Percentiles rank a stretch among this genome's conserved stretches.
Evolutionary conservation across 1,140 invertebrate species (phyloP).

Genomic region (Penaeus chinensis): DNA sequence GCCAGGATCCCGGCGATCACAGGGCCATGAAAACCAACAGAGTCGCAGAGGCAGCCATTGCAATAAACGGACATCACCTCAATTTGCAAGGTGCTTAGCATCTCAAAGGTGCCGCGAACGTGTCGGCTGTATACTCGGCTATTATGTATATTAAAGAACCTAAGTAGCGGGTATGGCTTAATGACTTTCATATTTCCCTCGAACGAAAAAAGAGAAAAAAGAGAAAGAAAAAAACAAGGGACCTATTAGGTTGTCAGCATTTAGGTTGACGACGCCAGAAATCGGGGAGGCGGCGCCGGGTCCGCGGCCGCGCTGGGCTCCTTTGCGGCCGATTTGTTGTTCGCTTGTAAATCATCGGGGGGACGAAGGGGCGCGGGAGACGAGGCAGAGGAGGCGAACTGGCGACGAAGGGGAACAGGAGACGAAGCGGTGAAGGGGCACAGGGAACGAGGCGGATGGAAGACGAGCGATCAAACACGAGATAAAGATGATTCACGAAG

Average conservation of each 20-base stretch:
- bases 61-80: conserved; percentile 12
- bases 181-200: conserved; percentile 20
- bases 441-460: too few relatives aligned
- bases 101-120: conserved; percentile 16
- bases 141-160: conserved; percentile 23
- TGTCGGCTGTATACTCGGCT: background rate
- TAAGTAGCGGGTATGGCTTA: conserved; percentile 7
- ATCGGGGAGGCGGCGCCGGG: background rate
- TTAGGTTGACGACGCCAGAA: background rate
- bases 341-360: too few relatives aligned
- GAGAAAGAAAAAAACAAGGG: background rate
- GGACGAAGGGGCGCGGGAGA: too few relatives aligned
- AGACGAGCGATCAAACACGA: too few relatives aligned
- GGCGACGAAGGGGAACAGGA: too few relatives aligned
- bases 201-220: background rate
- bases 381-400: too few relatives aligned
- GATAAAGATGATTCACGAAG: too few relatives aligned
- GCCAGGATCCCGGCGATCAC: too few relatives aligned
- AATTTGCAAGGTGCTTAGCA: conserved; percentile 25
- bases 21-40: background rate
- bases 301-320: background rate
- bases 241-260: conserved; percentile 9
- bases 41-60: background rate
- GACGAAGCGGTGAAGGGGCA: too few relatives aligned
- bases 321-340: too few relatives aligned